phyloP scores from a whole-genome alignment of 2,888 invertebrate species.

The Epinotia brunnichana region DNA sequence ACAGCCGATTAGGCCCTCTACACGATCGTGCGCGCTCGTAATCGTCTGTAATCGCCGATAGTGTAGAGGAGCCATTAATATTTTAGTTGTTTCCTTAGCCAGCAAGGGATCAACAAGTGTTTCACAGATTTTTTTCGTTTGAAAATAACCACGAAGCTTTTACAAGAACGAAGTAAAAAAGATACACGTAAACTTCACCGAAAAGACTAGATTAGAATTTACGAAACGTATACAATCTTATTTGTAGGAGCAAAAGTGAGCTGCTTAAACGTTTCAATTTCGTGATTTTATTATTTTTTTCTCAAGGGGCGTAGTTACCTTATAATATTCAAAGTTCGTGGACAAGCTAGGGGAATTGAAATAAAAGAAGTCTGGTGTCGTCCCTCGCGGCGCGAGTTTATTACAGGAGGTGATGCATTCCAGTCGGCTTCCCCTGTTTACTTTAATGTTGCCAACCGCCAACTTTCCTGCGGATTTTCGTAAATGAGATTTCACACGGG shows the following conservation, averaged over 20 bases:
- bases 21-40: too few species aligned
- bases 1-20: too few species aligned
- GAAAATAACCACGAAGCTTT: not conserved
- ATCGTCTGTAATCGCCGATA: too few species aligned
- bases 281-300: conserved; percentile 54
- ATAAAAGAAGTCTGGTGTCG: conserved; percentile 65
- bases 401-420: conserved; percentile 66
- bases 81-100: too few species aligned
- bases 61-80: too few species aligned
- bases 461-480: conserved; percentile 58
- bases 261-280: conserved; percentile 31
- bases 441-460: conserved; percentile 59
- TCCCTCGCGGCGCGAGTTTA: conserved; percentile 60
- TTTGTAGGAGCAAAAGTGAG: conserved; percentile 14
- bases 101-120: too few species aligned
- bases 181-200: not conserved
- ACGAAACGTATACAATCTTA: conserved; percentile 1
- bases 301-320: conserved; percentile 54
- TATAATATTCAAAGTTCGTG: conserved; percentile 66
- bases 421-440: conserved; percentile 59
- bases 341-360: conserved; percentile 69
- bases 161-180: not conserved
- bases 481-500: conserved; percentile 66
- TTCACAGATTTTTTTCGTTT: too few species aligned
- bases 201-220: not conserved